Conservation (phyloP, 2,113 vertebrate genomes). For the Heliornis fulica region DNA sequence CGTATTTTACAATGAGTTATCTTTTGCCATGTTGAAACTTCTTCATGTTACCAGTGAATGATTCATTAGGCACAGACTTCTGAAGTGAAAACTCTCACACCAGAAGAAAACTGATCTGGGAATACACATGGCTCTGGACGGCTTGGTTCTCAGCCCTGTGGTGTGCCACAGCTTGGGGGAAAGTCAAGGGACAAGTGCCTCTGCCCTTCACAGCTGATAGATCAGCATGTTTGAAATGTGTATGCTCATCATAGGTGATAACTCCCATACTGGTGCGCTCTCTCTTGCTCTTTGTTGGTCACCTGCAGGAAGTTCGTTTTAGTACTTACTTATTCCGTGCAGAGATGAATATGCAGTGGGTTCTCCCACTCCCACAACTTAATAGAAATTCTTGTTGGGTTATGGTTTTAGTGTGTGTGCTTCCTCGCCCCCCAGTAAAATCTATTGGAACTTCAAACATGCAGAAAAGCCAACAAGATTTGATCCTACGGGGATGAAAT, state of each 20-base stretch:
- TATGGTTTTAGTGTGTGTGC: neutral
- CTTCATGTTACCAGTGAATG: neutral
- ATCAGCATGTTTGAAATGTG: neutral
- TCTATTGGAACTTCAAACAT: neutral
- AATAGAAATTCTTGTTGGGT: neutral
- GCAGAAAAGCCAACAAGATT: neutral
- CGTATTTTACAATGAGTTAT: neutral
- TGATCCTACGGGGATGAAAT: neutral
- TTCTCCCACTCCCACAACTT: neutral
- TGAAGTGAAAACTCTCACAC: neutral
- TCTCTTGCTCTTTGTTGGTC: neutral
- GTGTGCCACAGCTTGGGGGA: rapidly evolving
- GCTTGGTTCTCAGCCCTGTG: neutral
- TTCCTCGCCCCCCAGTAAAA: neutral
- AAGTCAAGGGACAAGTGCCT: neutral
- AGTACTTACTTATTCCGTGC: neutral
- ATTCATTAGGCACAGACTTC: neutral
- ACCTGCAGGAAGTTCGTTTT: neutral
- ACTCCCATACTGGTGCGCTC: too few relatives aligned
- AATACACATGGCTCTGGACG: neutral
- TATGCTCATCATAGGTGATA: neutral
- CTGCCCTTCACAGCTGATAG: neutral
- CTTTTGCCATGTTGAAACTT: neutral
- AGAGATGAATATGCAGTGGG: neutral
- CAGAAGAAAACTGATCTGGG: neutral